A percentile compares a stretch with the other conserved stretches of the same genome.
Evolutionary conservation across 2,113 vertebrate species (phyloP).

Genomic region (Petromus typicus): DNA sequence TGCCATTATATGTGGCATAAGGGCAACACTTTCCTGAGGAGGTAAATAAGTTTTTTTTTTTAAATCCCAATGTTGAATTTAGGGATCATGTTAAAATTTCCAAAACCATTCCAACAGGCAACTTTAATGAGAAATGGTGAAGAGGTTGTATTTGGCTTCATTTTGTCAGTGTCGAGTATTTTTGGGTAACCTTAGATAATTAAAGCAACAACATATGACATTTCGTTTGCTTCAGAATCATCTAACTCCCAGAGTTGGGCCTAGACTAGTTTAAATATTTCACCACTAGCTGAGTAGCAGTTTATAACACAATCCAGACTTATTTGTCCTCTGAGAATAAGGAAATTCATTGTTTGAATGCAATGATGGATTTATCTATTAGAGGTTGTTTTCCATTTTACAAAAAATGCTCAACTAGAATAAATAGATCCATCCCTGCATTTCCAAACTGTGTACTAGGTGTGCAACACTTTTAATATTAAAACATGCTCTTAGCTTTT

Average conservation of each 20-base stretch:
- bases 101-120: slow-evolving; percentile 75
- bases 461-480: slow-evolving; percentile 72
- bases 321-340: slow-evolving; percentile 82
- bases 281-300: slow-evolving; percentile 72
- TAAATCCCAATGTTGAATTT: slow-evolving; percentile 84
- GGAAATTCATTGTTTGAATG: slow-evolving; percentile 81
- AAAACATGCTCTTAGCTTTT: slow-evolving; percentile 83
- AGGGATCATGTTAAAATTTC: slow-evolving; percentile 90
- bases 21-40: slow-evolving; percentile 92
- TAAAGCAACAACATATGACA: slow-evolving; percentile 71
- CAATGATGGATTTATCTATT: slow-evolving; percentile 81
- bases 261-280: slow-evolving; percentile 76
- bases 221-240: slow-evolving; percentile 75
- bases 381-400: slow-evolving; percentile 74
- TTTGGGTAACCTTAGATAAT: slow-evolving; percentile 51
- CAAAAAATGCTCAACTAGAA: slow-evolving; percentile 66
- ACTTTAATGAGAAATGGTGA: slow-evolving; percentile 64
- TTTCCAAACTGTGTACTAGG: slow-evolving; percentile 79
- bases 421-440: slow-evolving; percentile 62
- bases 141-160: slow-evolving; percentile 33
- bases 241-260: slow-evolving; percentile 72
- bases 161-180: slow-evolving; percentile 65
- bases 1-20: slow-evolving; percentile 93
- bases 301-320: slow-evolving; percentile 82
- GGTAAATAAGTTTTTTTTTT: slow-evolving; percentile 89